phyloP scores from a whole-genome alignment of 2,797 vertebrate genomes.

The Karalla daura region DNA sequence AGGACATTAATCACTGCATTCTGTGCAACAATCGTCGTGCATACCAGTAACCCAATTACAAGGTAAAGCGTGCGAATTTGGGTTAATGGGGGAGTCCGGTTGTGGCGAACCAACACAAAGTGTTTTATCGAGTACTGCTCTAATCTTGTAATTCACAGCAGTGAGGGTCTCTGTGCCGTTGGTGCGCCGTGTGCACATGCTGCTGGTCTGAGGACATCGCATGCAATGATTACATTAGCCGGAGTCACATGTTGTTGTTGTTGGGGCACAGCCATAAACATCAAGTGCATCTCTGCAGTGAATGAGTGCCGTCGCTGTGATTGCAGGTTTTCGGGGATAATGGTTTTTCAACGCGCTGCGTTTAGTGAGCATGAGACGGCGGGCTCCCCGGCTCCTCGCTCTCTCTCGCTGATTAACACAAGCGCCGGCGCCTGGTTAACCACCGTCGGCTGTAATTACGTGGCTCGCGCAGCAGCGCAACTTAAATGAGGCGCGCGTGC shows the following conservation, averaged over 20 bases:
- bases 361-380: slow-evolving; percentile 62
- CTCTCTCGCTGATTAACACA: slow-evolving; percentile 79
- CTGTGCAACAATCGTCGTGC: no score
- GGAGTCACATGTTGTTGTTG: slow-evolving; percentile 30
- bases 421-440: slow-evolving; percentile 78
- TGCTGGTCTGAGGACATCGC: slow-evolving; percentile 15
- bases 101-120: neutral
- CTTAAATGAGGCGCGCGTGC: slow-evolving; percentile 34
- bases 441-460: slow-evolving; percentile 70
- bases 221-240: slow-evolving; percentile 33
- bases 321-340: slow-evolving; percentile 64
- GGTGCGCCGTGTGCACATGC: slow-evolving; percentile 6
- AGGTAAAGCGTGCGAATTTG: neutral
- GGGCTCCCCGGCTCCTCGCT: slow-evolving; percentile 67
- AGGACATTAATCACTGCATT: neutral
- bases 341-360: slow-evolving; percentile 55
- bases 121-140: slow-evolving; percentile 5
- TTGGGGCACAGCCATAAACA: slow-evolving; percentile 30
- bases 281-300: slow-evolving; percentile 25
- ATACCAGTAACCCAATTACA: neutral
- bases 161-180: neutral
- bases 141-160: slow-evolving; percentile 16
- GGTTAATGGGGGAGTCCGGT: neutral
- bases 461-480: slow-evolving; percentile 7
- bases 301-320: slow-evolving; percentile 47